These are phyloP conservation scores for Callochromis pleurospilus DNA, from an alignment of 2,113 vertebrate species.

Conservation along the genomic window DNA sequence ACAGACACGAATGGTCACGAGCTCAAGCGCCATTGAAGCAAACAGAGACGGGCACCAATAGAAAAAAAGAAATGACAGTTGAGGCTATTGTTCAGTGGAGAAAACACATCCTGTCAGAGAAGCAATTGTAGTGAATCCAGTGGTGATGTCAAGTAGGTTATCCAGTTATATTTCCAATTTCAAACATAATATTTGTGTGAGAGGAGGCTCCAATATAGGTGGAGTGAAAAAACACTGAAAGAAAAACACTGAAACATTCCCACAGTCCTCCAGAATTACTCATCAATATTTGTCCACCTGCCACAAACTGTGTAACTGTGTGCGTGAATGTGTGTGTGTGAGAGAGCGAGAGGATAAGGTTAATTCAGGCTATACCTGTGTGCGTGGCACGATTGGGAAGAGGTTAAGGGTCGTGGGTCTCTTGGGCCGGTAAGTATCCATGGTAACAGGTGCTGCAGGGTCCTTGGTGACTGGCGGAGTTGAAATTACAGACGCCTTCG, in stretches of 20 bases:
- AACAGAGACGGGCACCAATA: slow-evolving; percentile 43
- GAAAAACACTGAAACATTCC: not conserved
- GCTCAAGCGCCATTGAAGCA: slow-evolving; percentile 16
- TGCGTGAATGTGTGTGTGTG: not conserved
- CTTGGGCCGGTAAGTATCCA: slow-evolving; percentile 92
- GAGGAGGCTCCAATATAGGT: not conserved
- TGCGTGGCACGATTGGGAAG: slow-evolving; percentile 91
- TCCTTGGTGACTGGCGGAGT: slow-evolving; percentile 59
- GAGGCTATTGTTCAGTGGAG: slow-evolving; percentile 36
- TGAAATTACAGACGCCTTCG: slow-evolving; percentile 50
- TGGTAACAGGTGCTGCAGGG: slow-evolving; percentile 70
- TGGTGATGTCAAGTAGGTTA: not conserved
- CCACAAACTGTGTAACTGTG: not conserved
- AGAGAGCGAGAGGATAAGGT: not conserved
- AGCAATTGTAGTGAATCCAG: not conserved
- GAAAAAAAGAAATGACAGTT: slow-evolving; percentile 31
- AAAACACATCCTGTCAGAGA: slow-evolving; percentile 31
- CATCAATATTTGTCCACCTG: not conserved
- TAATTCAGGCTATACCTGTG: slow-evolving; percentile 77
- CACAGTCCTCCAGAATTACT: not conserved
- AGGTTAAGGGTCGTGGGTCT: slow-evolving; percentile 95
- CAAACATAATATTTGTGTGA: not conserved
- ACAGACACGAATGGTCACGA: slow-evolving; percentile 28
- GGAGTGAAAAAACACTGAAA: not conserved
- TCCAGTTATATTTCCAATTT: not conserved